These are phyloP conservation scores for Rhincodon typus DNA, from an alignment of 2,797 vertebrate species.

Conservation along the genomic window DNA sequence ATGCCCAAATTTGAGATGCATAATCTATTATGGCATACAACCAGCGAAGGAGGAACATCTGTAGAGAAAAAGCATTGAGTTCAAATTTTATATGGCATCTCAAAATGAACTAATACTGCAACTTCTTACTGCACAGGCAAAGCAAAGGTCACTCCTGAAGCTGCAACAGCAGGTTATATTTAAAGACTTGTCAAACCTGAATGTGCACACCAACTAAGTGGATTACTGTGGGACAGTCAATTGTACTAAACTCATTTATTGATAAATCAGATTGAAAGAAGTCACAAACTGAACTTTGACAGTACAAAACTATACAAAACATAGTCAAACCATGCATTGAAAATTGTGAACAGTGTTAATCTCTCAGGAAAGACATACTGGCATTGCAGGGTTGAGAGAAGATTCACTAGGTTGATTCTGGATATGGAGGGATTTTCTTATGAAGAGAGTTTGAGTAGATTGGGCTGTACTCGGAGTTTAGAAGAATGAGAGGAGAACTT, in stretches of 20 bases:
- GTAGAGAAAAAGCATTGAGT: not conserved
- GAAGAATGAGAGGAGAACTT: no score
- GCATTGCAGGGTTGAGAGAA: no score
- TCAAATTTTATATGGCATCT: not conserved
- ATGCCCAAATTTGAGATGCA: conserved; percentile 73
- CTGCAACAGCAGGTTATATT: not conserved
- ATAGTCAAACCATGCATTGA: no score
- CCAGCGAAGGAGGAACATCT: conserved; percentile 90
- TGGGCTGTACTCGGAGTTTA: no score
- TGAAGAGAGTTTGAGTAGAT: no score
- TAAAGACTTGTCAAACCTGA: no score
- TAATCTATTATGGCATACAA: conserved; percentile 71
- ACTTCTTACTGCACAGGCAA: not conserved
- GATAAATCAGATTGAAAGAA: not conserved
- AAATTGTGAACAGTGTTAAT: no score
- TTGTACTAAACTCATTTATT: not conserved
- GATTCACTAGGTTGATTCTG: no score
- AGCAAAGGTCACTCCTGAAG: not conserved
- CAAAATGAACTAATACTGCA: not conserved
- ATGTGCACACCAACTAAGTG: not conserved
- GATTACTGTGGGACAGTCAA: not conserved
- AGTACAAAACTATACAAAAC: not conserved
- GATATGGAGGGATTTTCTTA: no score
- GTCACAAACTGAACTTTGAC: not conserved
- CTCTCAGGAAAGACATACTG: no score